Evolutionary conservation across 2,888 invertebrate genomes (phyloP), one percentile per base, ranked within the genome.

Genomic region (Ametastegia equiseti): DNA sequence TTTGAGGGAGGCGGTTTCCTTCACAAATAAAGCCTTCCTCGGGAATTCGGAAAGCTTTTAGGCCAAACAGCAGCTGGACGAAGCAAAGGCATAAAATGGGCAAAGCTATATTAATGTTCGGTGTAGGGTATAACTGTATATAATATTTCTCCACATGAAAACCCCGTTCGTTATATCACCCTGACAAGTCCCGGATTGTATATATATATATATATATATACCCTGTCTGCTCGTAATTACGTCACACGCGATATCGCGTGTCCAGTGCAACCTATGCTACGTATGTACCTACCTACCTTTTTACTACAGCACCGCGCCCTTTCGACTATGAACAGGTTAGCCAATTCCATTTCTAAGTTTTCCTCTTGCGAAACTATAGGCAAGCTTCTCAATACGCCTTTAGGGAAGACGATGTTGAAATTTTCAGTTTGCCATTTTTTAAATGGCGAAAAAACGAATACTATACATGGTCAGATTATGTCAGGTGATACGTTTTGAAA

Each of bases 21-120:
- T 39, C 67, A 39, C 39, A 71, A 71, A 71, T 71, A 71, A 71
- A 71, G 71, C 47, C 71, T 71, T n/a, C n/a, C n/a, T n/a, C n/a
- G n/a, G n/a, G n/a, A n/a, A n/a, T n/a, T n/a, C 47, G 71, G 27
- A 47, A 67, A 67, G 67, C 67, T 67, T 67, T 67, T 67, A 67
- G 39, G 11, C 67, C 11, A 19, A 71, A 71, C 27, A 47, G n/a
- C n/a, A n/a, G n/a, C 33, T 54, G 33, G 54, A 54, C 42, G 33
- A 36, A 54, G 15, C 4, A 54, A 50, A 75, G 3, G 27, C n/a
- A 23, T 11, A 23, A 45, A 78, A 78, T 39, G 78, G 19, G 45
- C 11, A 78, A 78, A 77, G 27, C 77, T n/a, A 54, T 57, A 57
- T 77, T 77, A 57, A 77, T 39, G 77, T 36, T 42, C 27, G 42